Evolutionary conservation across 2,888 invertebrate species (phyloP), one percentile per base, ranked within the genome.

Genomic region (Entomobrya multifasciata): DNA sequence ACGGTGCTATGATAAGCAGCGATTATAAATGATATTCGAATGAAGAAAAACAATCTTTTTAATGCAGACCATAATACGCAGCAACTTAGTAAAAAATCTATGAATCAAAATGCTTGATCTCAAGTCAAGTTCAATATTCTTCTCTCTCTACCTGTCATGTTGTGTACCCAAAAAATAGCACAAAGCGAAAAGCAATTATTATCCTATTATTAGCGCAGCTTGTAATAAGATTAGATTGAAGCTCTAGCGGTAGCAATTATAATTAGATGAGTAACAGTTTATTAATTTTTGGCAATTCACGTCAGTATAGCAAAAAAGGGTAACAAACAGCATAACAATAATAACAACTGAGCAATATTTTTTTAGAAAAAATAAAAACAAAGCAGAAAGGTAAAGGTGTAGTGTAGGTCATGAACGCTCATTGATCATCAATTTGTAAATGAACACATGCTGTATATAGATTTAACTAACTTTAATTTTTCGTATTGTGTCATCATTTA

Each of bases 231-330:
- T 65, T 65, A 15, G 30, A 17, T 15, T 49, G 8, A 36, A n/a
- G 30, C 65, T 10, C 65, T 82, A 82, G 82, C 82, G 72, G 74
- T 60, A 82, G 62, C 82, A 74, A 82, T 82, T 82, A 82, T 74
- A 6, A 36, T n/a, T 52, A 15, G 13, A 49, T 67, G 15, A 27
- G 30, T 60, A 77, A 60, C 77, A 20, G 44, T 67, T 17, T 67
- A 52, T 79, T 8, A 25, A 17, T 60, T 79, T 25, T 81, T 81
- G 81, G 79, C 79, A 80, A 49, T 17, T n/a, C 25, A 62, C 1
- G 52, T 20, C 41, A 82, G 49, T 82, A 72, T 72, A 82, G 67
- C 80, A 55, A 13, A 70, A 30, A 81, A 81, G 44, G 67, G 80
- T 67, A 79, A 2, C 17, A 60, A n/a, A 27, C 22, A 49, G 30